Conservation (phyloP, 2,113 vertebrate species). For the Esox niger region DNA sequence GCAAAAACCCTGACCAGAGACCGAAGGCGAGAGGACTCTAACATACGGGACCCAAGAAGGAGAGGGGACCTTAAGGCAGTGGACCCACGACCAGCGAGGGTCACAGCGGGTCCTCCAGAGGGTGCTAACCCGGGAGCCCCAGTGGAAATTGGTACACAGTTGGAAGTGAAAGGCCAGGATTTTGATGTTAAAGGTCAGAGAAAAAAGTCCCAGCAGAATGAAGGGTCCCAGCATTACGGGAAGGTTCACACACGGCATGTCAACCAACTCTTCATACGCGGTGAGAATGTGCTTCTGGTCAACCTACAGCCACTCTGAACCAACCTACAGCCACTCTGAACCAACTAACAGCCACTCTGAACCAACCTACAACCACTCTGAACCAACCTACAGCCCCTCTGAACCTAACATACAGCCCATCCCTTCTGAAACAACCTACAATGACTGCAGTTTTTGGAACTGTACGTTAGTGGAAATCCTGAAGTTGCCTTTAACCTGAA, state of each 20-base stretch:
- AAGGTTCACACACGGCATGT: conserved; percentile 88
- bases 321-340: conserved; percentile 45
- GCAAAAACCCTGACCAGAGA: neutral
- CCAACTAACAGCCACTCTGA: no score
- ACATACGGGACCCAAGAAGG: conserved; percentile 34
- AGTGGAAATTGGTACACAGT: neutral
- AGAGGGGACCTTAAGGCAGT: conserved; percentile 19
- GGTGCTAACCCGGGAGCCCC: neutral
- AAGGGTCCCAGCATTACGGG: conserved; percentile 71
- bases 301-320: conserved; percentile 72
- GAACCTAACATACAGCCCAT: no score
- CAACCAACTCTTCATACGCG: conserved; percentile 94
- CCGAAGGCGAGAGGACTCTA: conserved; percentile 27
- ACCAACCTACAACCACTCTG: no score
- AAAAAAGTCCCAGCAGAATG: conserved; percentile 49
- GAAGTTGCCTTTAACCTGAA: neutral
- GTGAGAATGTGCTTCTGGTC: conserved; percentile 92
- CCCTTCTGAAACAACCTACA: no score
- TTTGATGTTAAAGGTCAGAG: conserved; percentile 20
- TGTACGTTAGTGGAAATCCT: neutral
- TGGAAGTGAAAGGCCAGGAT: conserved; percentile 8
- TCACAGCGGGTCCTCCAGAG: neutral
- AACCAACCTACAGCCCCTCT: no score
- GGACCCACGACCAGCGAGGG: conserved; percentile 4
- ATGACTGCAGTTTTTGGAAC: no score